Evolutionary conservation across 2,888 invertebrate species (phyloP), one percentile per base, ranked within the genome.

Genomic region (Drosophila mayaguana): DNA sequence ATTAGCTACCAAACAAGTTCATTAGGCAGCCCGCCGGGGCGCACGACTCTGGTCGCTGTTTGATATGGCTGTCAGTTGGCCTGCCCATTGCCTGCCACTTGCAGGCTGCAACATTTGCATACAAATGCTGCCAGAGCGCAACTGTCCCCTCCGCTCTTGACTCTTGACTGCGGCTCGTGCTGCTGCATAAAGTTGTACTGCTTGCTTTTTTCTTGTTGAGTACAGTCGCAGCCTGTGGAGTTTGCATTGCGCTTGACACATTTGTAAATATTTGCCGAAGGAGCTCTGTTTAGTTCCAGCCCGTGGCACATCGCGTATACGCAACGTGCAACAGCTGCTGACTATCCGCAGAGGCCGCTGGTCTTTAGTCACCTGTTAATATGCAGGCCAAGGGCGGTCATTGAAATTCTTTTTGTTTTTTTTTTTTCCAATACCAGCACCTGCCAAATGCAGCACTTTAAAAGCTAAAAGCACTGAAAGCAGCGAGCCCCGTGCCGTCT

Each of bases 1-100:
- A 85, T 85, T 84, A 84, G 86, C 85, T 73, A 75, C 78, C 80
- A 85, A 85, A 85, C 85, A 85, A 81, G 83, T 85, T 84, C 78
- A 85, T 85, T 83, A 83, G 82, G 68, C 80, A 72, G 67, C 63
- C 79, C 36, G 38, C 34, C 63, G 59, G 69, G 62, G 34, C 69
- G 71, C 78, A 73, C 73, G 84, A 81, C 62, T 55, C 64, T 65
- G 72, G 51, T 64, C 64, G 57, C 56, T 65, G 53, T 65, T 75
- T 72, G 78, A 65, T 74, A 66, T 67, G 22, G 56, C 62, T 73
- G 65, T 43, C 60, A 55, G 66, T 59, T 54, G 40, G 51, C 25
- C 53, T 48, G 45, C 40, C 53, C 51, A 60, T 60, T 48, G 53
- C 72, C 75, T 75, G 81, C 75, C 79, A 76, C 76, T 74, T 74